phyloP scores from a whole-genome alignment of 2,888 invertebrate species.

The Zonitis immaculata region DNA sequence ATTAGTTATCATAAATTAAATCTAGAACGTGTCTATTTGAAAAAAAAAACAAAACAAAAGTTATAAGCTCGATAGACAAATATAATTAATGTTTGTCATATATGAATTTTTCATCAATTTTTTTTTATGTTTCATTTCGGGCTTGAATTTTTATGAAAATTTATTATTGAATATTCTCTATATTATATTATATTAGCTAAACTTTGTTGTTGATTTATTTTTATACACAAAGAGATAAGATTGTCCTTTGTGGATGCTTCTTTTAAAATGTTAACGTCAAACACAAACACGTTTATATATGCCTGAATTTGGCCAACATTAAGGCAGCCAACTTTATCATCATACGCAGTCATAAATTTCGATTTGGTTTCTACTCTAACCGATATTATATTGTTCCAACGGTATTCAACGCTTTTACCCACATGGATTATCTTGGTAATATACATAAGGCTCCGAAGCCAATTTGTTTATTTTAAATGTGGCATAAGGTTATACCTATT shows the following conservation, averaged over 20 bases:
- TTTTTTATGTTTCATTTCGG: no score
- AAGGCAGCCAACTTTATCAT: conserved; percentile 22
- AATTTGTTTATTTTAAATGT: conserved; percentile 18
- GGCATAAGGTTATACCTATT: conserved; percentile 4
- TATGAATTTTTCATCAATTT: conserved; percentile 3
- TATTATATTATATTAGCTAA: conserved; percentile 9
- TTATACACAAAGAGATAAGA: conserved; percentile 21
- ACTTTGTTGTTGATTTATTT: conserved; percentile 17
- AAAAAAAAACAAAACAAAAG: not conserved
- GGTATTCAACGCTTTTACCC: conserved; percentile 22
- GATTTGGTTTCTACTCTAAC: conserved; percentile 22
- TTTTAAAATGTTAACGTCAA: conserved; percentile 24
- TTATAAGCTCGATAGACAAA: conserved; percentile 1
- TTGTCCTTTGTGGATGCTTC: conserved; percentile 22
- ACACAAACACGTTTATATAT: conserved; percentile 16
- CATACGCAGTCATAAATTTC: conserved; percentile 24
- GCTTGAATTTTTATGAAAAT: not conserved
- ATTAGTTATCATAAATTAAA: conserved; percentile 17
- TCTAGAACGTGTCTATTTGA: conserved; percentile 6
- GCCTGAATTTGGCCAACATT: conserved; percentile 23
- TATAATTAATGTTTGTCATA: not conserved
- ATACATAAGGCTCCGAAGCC: conserved; percentile 8
- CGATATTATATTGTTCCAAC: conserved; percentile 21
- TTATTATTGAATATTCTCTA: not conserved
- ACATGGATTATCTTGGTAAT: conserved; percentile 19